Evolutionary conservation across 2,113 vertebrate genomes (phyloP), one percentile per base, ranked within the genome.

Genomic region (Chaetodon trifascialis): DNA sequence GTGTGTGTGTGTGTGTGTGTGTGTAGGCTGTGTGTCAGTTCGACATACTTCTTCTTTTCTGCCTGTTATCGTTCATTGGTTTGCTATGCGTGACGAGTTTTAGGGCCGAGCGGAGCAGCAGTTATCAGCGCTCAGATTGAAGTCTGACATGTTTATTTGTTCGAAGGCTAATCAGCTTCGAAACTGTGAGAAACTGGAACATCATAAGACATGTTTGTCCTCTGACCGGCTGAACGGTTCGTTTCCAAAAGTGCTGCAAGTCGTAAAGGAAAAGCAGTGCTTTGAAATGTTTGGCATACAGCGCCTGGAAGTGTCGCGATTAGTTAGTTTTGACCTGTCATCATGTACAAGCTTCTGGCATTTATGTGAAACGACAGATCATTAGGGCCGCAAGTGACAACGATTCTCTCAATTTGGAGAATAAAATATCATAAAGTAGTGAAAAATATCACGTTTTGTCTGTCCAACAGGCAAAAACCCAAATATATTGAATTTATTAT

Each of bases 71-170:
- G 63, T 12, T 76, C 30, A 52, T 75, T 54, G 55, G 21, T 64
- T 76, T 36, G 52, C 64, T 7, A 16, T 49, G 54, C 4, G 23
- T 38, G 75, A 71, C 11, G 11, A 30, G 62, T 80, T 52, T 72
- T 44, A 65, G 56, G 64, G 73, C 49, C 14, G 40, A 19, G 84
- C 14, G 30, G 55, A 30, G 4, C 49, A 2, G 70, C 25, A 5
- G 76, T 46, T 64, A n/a, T 81, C 82, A 25, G 79, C 16, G 0
- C 49, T 67, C 42, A 25, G 55, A 79, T 2, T 69, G 64, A 73
- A 80, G 12, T 14, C 55, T 47, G 78, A 66, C 71, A 10, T 54
- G 69, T 83, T 85, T 73, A 4, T 88, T 34, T 47, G 51, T 86
- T 68, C 49, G 63, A 25, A 10, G 51, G 25, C 19, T 68, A 25